phyloP scores from a whole-genome alignment of 2,113 vertebrate species.

The Atrichornis clamosus region DNA sequence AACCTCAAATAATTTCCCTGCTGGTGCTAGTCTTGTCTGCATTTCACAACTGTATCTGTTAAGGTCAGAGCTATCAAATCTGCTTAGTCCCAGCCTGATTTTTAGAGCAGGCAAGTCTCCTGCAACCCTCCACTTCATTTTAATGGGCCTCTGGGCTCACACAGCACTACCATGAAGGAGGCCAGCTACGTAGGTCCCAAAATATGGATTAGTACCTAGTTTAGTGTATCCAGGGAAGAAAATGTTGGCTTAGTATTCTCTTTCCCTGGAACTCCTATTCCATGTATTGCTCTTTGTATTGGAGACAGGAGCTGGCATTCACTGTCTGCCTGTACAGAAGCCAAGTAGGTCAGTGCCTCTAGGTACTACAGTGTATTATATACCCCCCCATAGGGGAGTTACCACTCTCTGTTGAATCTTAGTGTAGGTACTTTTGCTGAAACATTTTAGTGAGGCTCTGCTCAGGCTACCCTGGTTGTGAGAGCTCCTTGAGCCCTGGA shows the following conservation, averaged over 20 bases:
- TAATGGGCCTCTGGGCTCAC: neutral
- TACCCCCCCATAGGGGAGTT: neutral
- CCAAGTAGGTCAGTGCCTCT: neutral
- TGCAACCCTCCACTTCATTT: neutral
- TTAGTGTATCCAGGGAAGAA: constrained; percentile 4
- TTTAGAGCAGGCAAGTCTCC: neutral
- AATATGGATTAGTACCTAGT: neutral
- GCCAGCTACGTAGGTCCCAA: neutral
- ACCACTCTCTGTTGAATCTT: neutral
- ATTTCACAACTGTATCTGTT: neutral
- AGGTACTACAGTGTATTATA: neutral
- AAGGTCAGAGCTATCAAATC: constrained; percentile 5
- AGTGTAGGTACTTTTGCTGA: neutral
- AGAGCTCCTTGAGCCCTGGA: neutral
- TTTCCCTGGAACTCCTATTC: neutral
- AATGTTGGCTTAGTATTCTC: neutral
- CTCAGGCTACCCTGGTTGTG: neutral
- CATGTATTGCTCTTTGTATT: neutral
- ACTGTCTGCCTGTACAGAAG: neutral
- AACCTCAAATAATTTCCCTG: neutral
- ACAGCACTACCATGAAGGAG: neutral
- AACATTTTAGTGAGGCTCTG: neutral
- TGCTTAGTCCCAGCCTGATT: neutral
- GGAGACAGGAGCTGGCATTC: neutral
- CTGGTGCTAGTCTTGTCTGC: neutral